Evolutionary conservation across 2,113 vertebrate species (phyloP).

Genomic region (Pollimyrus isidori): DNA sequence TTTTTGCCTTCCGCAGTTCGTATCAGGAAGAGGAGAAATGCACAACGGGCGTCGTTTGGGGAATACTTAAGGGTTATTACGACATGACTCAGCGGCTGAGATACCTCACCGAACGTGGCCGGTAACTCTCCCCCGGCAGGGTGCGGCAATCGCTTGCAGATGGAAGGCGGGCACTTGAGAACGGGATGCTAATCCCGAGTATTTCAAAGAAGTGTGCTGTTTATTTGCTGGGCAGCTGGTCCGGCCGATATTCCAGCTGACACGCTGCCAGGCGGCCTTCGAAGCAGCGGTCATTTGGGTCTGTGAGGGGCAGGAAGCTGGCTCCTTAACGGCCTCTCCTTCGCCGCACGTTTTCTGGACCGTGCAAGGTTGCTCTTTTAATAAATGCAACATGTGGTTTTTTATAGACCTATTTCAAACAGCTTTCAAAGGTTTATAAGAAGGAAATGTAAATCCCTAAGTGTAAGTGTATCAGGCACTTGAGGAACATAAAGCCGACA

Average conservation of each 20-base stretch:
- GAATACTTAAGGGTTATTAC: constrained; percentile 53
- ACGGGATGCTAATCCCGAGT: constrained; percentile 44
- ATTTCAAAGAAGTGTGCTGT: constrained; percentile 45
- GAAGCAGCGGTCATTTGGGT: neutral
- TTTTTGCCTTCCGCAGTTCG: constrained; percentile 26
- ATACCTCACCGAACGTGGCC: constrained; percentile 51
- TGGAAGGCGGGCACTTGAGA: constrained; percentile 35
- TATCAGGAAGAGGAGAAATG: constrained; percentile 40
- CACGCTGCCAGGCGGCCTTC: neutral
- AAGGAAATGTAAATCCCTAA: constrained; percentile 58
- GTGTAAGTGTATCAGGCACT: constrained; percentile 53
- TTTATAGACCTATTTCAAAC: constrained; percentile 53
- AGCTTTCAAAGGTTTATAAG: constrained; percentile 54
- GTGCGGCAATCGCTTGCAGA: constrained; percentile 55
- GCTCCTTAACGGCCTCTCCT: neutral
- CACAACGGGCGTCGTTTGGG: constrained; percentile 39
- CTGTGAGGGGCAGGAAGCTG: neutral
- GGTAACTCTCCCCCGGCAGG: constrained; percentile 43
- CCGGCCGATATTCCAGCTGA: constrained; percentile 35
- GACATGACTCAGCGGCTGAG: constrained; percentile 45
- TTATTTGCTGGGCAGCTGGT: constrained; percentile 45
- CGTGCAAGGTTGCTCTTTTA: constrained; percentile 52
- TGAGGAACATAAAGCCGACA: constrained; percentile 50
- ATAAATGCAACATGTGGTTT: constrained; percentile 56
- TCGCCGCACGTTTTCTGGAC: constrained; percentile 4